These are phyloP conservation scores for Gadus chalcogrammus DNA, from an alignment of 2,113 vertebrate species.

Conservation along the genomic window DNA sequence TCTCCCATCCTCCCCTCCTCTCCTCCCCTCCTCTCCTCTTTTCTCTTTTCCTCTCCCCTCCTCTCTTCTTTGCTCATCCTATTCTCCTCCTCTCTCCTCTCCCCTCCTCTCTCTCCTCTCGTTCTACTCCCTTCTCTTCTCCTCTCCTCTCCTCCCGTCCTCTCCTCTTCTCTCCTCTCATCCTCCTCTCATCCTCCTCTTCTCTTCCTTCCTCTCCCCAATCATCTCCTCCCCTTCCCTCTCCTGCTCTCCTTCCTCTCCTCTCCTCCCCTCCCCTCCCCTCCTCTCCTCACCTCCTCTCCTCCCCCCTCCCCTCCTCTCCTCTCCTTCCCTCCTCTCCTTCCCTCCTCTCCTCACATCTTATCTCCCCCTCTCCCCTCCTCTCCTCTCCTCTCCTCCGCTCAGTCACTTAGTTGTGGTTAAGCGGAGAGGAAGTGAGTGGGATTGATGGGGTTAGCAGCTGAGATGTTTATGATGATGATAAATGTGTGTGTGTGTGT, in stretches of 20 bases:
- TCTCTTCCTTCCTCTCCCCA: conserved; percentile 53
- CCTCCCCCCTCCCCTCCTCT: conserved; percentile 48
- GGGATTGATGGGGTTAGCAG: conserved; percentile 88
- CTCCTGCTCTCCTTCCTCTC: conserved; percentile 41
- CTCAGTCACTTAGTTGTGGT: conserved; percentile 57
- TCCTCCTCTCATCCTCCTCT: conserved; percentile 54
- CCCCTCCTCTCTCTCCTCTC: conserved; percentile 1
- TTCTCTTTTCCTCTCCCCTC: background rate
- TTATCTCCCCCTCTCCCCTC: too few species aligned
- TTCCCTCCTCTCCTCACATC: conserved; percentile 57
- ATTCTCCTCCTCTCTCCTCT: conserved; percentile 49
- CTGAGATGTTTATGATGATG: conserved; percentile 94
- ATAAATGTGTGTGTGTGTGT: conserved; percentile 74
- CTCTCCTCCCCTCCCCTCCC: conserved; percentile 44
- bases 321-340: conserved; percentile 50
- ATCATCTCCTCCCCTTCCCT: conserved; percentile 16
- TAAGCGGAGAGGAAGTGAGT: conserved; percentile 81
- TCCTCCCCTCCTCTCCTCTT: conserved; percentile 47
- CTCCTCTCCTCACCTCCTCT: background rate
- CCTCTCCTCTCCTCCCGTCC: conserved; percentile 52
- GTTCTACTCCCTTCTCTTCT: conserved; percentile 25
- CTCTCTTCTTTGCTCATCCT: conserved; percentile 50
- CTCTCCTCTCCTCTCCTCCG: conserved; percentile 37
- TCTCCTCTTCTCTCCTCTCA: conserved; percentile 51
- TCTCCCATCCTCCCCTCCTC: background rate